phyloP scores from a whole-genome alignment of 2,888 invertebrate genomes.

The Drosophila prostipennis region DNA sequence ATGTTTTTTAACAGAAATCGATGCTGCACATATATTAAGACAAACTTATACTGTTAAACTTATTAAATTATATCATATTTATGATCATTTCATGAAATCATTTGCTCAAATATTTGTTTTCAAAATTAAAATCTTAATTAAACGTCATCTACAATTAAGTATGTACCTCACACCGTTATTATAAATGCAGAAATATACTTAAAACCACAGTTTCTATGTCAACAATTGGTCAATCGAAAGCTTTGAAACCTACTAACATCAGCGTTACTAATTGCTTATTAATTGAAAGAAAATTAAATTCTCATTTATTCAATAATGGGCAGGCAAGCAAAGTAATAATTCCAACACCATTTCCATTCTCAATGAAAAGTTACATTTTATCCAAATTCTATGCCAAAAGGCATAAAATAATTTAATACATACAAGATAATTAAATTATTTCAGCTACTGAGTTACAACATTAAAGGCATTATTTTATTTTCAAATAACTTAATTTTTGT shows the following conservation, averaged over 20 bases:
- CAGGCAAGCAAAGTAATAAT: constrained; percentile 6
- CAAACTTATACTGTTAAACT: too few species aligned
- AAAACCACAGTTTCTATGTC: neutral
- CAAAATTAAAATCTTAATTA: too few species aligned
- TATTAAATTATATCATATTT: too few species aligned
- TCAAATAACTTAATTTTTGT: too few species aligned
- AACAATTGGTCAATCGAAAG: neutral
- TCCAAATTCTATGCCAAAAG: constrained; percentile 4
- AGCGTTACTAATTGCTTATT: constrained; percentile 34
- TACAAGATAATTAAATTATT: constrained; percentile 4
- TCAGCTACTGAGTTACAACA: too few species aligned
- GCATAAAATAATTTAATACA: neutral
- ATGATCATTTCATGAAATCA: too few species aligned
- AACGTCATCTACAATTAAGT: too few species aligned
- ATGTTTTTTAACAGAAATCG: neutral
- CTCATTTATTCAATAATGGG: constrained; percentile 22
- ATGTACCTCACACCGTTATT: neutral
- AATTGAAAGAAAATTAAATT: constrained; percentile 37
- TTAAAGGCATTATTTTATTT: too few species aligned
- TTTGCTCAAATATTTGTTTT: too few species aligned
- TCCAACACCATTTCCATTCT: neutral
- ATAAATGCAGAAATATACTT: constrained; percentile 1
- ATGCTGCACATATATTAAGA: too few species aligned
- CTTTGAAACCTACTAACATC: neutral
- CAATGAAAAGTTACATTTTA: constrained; percentile 9